Conservation (phyloP, 1,140 invertebrate species). For the Platyura marginata region DNA sequence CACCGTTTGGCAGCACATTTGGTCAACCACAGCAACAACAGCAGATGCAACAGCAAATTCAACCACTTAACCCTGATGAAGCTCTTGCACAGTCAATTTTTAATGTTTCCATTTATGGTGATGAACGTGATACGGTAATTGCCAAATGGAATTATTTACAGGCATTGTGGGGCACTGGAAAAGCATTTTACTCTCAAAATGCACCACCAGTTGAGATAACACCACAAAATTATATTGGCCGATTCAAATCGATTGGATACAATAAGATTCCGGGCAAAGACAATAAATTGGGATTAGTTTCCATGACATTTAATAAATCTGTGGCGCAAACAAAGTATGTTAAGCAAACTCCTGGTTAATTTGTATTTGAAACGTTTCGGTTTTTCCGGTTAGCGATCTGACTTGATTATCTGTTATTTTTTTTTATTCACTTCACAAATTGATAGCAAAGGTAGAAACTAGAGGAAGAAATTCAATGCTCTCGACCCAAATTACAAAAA, state of each 20-base stretch:
- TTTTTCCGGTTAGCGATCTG: too few species aligned
- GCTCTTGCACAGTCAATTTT: constrained; percentile 60
- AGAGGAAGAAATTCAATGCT: too few species aligned
- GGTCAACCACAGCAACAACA: constrained; percentile 29
- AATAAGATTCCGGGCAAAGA: constrained; percentile 62
- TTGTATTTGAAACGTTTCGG: too few species aligned
- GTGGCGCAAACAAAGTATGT: constrained; percentile 13
- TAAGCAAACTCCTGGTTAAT: too few species aligned
- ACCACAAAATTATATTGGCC: constrained; percentile 75
- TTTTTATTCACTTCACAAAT: too few species aligned
- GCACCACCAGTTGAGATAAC: constrained; percentile 61
- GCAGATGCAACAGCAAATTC: constrained; percentile 34
- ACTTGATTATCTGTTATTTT: too few species aligned
- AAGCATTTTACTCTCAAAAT: constrained; percentile 58
- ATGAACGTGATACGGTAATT: constrained; percentile 79
- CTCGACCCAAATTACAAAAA: too few species aligned
- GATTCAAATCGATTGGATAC: constrained; percentile 86
- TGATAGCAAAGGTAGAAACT: too few species aligned
- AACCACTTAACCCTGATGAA: constrained; percentile 41
- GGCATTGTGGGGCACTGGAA: constrained; percentile 71
- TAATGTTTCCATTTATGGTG: constrained; percentile 72
- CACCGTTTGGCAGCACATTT: constrained; percentile 26
- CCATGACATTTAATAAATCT: constrained; percentile 58
- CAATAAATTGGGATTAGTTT: constrained; percentile 74
- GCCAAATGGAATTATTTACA: constrained; percentile 89